phyloP scores from a whole-genome alignment of 30 jellyfish, hydroid and myxozoan genomes.

The Mastigias papua region DNA sequence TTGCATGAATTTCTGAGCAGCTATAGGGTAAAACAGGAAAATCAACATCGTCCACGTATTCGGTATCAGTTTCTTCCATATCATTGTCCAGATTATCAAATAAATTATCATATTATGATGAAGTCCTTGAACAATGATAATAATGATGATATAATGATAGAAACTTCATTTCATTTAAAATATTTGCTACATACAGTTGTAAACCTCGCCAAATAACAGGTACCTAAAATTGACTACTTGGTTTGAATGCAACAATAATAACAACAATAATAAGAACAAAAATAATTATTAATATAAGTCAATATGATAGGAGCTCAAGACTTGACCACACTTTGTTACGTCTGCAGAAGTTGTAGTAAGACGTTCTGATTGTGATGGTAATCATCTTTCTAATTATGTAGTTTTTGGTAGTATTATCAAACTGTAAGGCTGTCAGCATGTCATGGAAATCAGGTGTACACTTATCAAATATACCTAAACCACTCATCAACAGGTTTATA shows the following conservation, averaged over 20 bases:
- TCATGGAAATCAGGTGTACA: background rate
- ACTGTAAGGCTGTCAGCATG: background rate
- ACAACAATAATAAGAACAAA: background rate
- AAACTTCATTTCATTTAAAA: background rate
- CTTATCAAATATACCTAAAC: background rate
- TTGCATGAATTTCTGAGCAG: too few relatives aligned
- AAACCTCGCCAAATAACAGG: background rate
- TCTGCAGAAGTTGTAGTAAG: background rate
- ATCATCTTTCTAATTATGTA: background rate
- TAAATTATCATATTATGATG: too few relatives aligned
- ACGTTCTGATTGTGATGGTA: background rate
- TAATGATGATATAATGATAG: too few relatives aligned
- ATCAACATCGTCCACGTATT: too few relatives aligned
- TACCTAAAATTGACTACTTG: background rate
- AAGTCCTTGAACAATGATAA: too few relatives aligned
- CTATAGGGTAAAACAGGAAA: too few relatives aligned
- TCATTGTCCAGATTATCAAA: too few relatives aligned
- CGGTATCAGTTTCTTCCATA: too few relatives aligned
- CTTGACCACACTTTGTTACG: background rate
- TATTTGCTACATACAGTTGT: background rate
- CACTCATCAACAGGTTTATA: background rate
- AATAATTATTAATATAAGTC: background rate
- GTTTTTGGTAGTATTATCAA: background rate
- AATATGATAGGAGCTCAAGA: background rate
- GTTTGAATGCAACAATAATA: background rate